These are phyloP conservation scores for Clarias fuscus DNA, from an alignment of 2,797 vertebrate species.

Conservation along the genomic window DNA sequence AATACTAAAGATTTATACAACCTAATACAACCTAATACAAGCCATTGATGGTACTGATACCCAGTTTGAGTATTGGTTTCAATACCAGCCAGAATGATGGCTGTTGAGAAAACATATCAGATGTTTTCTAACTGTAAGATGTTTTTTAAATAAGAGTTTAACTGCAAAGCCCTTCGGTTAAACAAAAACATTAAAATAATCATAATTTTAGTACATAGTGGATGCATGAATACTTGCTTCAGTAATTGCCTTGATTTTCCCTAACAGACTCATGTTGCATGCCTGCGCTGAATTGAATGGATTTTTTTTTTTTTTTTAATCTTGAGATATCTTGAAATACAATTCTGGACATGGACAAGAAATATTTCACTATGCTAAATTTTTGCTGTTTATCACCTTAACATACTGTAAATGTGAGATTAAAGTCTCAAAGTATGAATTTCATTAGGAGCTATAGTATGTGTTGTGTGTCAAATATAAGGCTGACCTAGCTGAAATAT, in stretches of 20 bases:
- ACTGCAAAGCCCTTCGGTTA: neutral
- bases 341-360: neutral
- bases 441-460: neutral
- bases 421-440: neutral
- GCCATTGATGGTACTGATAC: too few relatives aligned
- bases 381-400: neutral
- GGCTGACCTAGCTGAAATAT: neutral
- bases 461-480: neutral
- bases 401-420: neutral
- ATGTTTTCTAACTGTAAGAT: neutral
- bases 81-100: neutral
- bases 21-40: too few relatives aligned
- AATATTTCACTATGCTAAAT: neutral
- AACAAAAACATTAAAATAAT: neutral
- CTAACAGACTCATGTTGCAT: neutral
- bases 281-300: neutral
- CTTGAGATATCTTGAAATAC: neutral
- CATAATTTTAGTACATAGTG: neutral
- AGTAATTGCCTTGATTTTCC: neutral
- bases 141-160: neutral
- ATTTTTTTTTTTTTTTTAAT: too few relatives aligned
- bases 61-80: neutral
- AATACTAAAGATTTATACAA: neutral
- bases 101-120: neutral
- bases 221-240: constrained; percentile 9